phyloP scores from a whole-genome alignment of 2,888 invertebrate genomes.

The Ptilodon capucinus region DNA sequence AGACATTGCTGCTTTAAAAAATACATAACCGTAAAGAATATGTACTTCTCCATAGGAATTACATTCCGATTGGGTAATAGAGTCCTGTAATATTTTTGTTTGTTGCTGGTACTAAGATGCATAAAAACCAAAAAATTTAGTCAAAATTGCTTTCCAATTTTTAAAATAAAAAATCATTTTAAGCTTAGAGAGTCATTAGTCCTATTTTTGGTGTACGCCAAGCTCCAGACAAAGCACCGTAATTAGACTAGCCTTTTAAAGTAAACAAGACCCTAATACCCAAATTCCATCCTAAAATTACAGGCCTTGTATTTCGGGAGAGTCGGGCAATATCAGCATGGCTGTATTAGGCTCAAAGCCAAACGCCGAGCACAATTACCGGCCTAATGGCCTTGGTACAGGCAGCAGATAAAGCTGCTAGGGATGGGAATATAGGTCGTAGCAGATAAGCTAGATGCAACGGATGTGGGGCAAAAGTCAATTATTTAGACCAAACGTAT shows the following conservation, averaged over 20 bases:
- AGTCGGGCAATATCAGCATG: constrained; percentile 25
- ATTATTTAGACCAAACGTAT: not conserved
- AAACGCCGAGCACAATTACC: constrained; percentile 49
- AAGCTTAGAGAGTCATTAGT: too few species aligned
- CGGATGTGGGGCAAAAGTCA: not conserved
- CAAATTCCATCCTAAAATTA: not conserved
- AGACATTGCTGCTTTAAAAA: too few species aligned
- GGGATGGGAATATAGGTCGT: not conserved
- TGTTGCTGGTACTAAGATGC: too few species aligned
- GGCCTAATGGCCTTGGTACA: constrained; percentile 39
- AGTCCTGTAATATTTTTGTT: too few species aligned
- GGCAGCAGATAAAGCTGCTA: constrained; percentile 24
- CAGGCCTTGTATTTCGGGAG: not conserved
- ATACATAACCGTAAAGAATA: too few species aligned
- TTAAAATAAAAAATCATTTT: too few species aligned
- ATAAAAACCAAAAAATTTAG: too few species aligned
- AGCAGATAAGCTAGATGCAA: not conserved
- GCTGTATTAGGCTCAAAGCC: constrained; percentile 55
- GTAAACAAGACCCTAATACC: not conserved
- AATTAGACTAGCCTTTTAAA: not conserved
- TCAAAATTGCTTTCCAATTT: too few species aligned
- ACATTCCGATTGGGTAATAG: too few species aligned
- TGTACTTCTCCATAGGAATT: too few species aligned
- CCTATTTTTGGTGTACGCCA: not conserved
- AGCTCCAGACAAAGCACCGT: not conserved